Base-by-base conservation (phyloP, 2,113 vertebrate species). In the Narcine bancroftii region DNA sequence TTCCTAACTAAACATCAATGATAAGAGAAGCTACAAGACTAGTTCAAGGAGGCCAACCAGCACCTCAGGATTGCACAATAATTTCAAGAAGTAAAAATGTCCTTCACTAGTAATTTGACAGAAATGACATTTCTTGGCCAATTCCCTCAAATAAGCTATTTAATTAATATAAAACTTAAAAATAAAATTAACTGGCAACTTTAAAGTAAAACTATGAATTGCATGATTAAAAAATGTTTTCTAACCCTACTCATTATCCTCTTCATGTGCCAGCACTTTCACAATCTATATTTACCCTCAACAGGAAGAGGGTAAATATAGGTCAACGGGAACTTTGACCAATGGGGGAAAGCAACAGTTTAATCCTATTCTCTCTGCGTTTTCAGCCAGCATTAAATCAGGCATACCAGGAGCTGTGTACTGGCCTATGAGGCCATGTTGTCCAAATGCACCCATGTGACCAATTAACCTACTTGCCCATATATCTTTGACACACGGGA, bases 221-320 rank as follows among this genome's bases (percentile, higher is more conserved):
- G 81, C 79, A 92, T 92, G 93, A 76, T 56, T 1, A 0, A 94
- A 91, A 92, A 81, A 71, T n/a, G 92, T 2, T 17, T 60, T 36
- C 11, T 29, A 92, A 45, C 24, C 6, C n/a, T 42, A 45, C 29
- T 45, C 56, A 65, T 45, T 26, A 39, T 42, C 60, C n/a, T 9
- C 39, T 36, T 7, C 36, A 66, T 6, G 60, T 92, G 66, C 10
- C 29, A 26, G 39, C 73, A 42, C 17, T 76, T 76, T 36, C 72
- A 75, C 21, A 0, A n/a, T 73, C 72, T 36, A 45, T 45, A 19
- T 15, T 42, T 77, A 77, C 39, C 75, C 39, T 24, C 15, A 73
- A 7, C 5, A 9, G 24, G 24, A n/a, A n/a, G n/a, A n/a, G n/a
- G n/a, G n/a, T n/a, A 33, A n/a, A n/a, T 87, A 53, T n/a, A 60